phyloP scores from a whole-genome alignment of 1,140 invertebrate species.

The Drosophila aff. region DNA sequence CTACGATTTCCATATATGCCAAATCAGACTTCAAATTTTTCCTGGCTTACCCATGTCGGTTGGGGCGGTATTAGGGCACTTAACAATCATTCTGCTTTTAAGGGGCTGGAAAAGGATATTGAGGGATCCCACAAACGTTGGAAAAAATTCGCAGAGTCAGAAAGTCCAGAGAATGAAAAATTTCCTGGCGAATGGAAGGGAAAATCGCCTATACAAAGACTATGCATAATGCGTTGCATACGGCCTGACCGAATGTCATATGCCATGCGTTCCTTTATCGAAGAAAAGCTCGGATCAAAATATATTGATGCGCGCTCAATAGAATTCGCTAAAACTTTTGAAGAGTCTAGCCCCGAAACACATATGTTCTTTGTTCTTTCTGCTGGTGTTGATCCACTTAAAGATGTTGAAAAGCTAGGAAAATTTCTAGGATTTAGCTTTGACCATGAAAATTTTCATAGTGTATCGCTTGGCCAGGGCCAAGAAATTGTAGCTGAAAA shows the following conservation, averaged over 20 bases:
- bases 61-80: constrained; percentile 96
- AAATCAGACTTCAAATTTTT: constrained; percentile 90
- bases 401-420: constrained; percentile 93
- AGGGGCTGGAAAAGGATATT: constrained; percentile 95
- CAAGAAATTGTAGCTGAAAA: constrained; percentile 96
- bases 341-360: constrained; percentile 93
- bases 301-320: constrained; percentile 92
- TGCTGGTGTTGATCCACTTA: constrained; percentile 96
- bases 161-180: constrained; percentile 96
- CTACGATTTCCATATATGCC: constrained; percentile 91
- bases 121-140: constrained; percentile 96
- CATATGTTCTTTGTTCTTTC: constrained; percentile 98
- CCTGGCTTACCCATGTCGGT: constrained; percentile 92
- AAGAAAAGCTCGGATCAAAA: constrained; percentile 94
- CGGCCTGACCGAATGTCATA: constrained; percentile 95
- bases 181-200: constrained; percentile 98
- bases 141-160: constrained; percentile 96
- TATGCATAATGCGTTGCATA: constrained; percentile 96
- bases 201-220: constrained; percentile 93
- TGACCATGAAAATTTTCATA: constrained; percentile 95
- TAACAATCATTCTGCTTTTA: constrained; percentile 92
- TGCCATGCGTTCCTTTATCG: constrained; percentile 89
- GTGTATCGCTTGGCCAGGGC: constrained; percentile 97
- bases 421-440: constrained; percentile 91
- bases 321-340: constrained; percentile 93